These are phyloP conservation scores for Jaculus jaculus DNA, from an alignment of 2,113 vertebrate genomes.

Conservation along the genomic window DNA sequence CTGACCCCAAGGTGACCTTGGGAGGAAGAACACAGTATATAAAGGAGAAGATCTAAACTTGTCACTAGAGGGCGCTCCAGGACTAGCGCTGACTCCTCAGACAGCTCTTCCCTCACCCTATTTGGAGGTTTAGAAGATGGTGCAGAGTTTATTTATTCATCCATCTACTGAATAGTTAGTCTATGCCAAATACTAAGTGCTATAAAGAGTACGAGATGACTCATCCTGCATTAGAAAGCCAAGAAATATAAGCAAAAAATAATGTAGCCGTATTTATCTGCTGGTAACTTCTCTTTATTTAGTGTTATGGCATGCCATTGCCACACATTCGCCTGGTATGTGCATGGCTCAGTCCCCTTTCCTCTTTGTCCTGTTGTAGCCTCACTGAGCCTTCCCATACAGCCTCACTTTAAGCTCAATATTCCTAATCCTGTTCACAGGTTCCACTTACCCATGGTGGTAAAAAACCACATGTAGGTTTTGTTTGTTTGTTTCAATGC, in stretches of 20 bases:
- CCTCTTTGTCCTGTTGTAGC: background rate
- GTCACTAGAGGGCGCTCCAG: constrained; percentile 74
- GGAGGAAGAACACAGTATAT: background rate
- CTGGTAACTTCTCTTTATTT: background rate
- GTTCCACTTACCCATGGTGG: background rate
- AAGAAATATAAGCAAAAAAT: background rate
- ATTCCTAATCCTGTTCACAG: background rate
- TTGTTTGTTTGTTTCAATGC: background rate
- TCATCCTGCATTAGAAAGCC: background rate
- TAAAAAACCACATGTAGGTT: background rate
- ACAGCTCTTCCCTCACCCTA: rapidly evolving
- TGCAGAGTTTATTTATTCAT: background rate
- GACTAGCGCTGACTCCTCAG: background rate
- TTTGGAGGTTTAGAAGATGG: rapidly evolving
- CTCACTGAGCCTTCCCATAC: background rate
- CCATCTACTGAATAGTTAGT: background rate
- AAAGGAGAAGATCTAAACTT: background rate
- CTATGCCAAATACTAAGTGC: background rate
- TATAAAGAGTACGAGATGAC: background rate
- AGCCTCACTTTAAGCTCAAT: background rate
- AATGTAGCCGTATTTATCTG: background rate
- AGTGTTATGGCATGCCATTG: background rate
- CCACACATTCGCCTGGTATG: background rate
- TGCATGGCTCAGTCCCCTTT: rapidly evolving
- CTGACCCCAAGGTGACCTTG: background rate